Evolutionary conservation across 2,888 invertebrate species (phyloP).

Genomic region (Chloroclystis v-ata): DNA sequence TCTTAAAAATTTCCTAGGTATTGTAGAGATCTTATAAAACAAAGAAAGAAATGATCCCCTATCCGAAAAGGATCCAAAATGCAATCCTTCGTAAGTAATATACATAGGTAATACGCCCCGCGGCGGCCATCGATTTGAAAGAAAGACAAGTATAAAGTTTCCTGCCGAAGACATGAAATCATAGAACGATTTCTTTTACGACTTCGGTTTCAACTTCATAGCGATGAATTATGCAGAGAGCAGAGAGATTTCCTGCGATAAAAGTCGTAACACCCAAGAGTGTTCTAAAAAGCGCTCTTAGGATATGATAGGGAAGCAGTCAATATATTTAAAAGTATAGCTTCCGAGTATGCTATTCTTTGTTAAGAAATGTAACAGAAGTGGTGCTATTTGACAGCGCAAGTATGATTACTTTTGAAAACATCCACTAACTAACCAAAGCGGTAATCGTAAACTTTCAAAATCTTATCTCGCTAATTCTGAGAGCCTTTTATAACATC

Average conservation of each 20-base stretch:
- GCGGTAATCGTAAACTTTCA: too few species aligned
- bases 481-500: not conserved
- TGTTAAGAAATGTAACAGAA: conserved; percentile 21
- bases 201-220: conserved; percentile 77
- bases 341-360: conserved; percentile 24
- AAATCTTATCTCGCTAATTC: too few species aligned
- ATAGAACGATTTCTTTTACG: conserved; percentile 78
- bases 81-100: conserved; percentile 45
- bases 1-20: too few species aligned
- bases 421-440: too few species aligned
- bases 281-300: conserved; percentile 68
- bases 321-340: conserved; percentile 24
- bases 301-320: conserved; percentile 48
- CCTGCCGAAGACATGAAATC: conserved; percentile 73
- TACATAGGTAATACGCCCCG: conserved; percentile 38
- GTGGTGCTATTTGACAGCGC: not conserved
- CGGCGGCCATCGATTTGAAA: conserved; percentile 61
- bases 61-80: conserved; percentile 29
- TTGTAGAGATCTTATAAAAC: too few species aligned
- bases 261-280: conserved; percentile 74
- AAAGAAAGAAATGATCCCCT: conserved; percentile 17
- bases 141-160: conserved; percentile 70
- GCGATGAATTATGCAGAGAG: conserved; percentile 77
- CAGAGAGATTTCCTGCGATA: conserved; percentile 75
- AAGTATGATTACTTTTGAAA: too few species aligned